phyloP scores from a whole-genome alignment of 2,888 invertebrate species.

The Drosophila koepferae region DNA sequence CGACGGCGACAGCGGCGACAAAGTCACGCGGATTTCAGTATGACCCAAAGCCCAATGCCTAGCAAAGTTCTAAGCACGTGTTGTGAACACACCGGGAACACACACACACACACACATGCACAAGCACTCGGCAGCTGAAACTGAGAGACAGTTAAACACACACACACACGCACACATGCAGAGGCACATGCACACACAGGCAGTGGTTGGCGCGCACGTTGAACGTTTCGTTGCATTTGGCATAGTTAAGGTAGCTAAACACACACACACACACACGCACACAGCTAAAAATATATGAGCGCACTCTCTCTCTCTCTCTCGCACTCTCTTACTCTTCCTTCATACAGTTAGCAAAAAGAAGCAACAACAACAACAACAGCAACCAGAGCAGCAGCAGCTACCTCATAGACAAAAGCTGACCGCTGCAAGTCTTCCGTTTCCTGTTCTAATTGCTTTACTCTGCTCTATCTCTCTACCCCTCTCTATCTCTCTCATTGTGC shows the following conservation, averaged over 20 bases:
- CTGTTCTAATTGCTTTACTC: slow-evolving; percentile 37
- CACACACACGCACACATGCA: slow-evolving; percentile 6
- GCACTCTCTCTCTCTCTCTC: neutral
- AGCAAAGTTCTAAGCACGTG: slow-evolving; percentile 85
- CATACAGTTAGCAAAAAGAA: slow-evolving; percentile 30
- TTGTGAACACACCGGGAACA: slow-evolving; percentile 71
- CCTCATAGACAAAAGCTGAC: slow-evolving; percentile 8
- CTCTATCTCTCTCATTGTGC: neutral
- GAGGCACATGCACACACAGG: neutral
- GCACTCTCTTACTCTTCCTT: slow-evolving; percentile 13
- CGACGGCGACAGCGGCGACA: slow-evolving; percentile 49
- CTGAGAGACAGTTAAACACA: slow-evolving; percentile 35
- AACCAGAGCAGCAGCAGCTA: neutral
- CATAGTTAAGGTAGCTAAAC: slow-evolving; percentile 55
- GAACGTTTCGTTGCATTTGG: slow-evolving; percentile 59
- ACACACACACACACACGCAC: slow-evolving; percentile 7
- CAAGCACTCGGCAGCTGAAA: slow-evolving; percentile 42
- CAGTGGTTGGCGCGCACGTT: slow-evolving; percentile 59
- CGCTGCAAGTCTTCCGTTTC: slow-evolving; percentile 35
- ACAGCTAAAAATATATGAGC: slow-evolving; percentile 2
- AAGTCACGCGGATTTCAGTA: slow-evolving; percentile 85
- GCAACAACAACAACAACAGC: neutral
- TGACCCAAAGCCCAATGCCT: slow-evolving; percentile 84
- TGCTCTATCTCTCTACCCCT: neutral
- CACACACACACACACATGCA: slow-evolving; percentile 38